Evolutionary conservation across 2,113 vertebrate species (phyloP).

Genomic region (Chloebia gouldiae): DNA sequence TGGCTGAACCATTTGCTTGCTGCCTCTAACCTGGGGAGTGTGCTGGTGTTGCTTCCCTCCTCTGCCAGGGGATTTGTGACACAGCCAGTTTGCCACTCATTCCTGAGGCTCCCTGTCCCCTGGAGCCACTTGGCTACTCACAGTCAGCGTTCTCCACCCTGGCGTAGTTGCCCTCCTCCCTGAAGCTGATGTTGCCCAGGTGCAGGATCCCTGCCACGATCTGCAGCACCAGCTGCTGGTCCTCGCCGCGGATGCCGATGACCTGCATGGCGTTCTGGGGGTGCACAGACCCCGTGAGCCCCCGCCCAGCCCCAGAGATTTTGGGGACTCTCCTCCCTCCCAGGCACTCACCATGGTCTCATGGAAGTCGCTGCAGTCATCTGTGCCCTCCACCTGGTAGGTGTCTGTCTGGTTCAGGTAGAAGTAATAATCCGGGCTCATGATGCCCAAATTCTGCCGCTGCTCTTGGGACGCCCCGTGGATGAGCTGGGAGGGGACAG

Average conservation of each 20-base stretch:
- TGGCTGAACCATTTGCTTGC: not conserved
- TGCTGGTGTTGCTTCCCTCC: not conserved
- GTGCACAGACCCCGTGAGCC: not conserved
- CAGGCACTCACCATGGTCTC: slow-evolving; percentile 84
- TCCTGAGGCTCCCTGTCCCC: not conserved
- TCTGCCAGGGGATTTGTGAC: not conserved
- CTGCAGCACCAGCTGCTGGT: slow-evolving; percentile 87
- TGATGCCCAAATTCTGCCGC: slow-evolving; percentile 87
- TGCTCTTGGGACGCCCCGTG: slow-evolving; percentile 87
- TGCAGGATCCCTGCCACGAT: slow-evolving; percentile 92
- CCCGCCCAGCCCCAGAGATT: rapidly evolving
- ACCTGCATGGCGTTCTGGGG: slow-evolving; percentile 92
- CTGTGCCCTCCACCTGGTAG: slow-evolving; percentile 92
- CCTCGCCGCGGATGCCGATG: slow-evolving; percentile 81
- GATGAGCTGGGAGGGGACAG: slow-evolving; percentile 75
- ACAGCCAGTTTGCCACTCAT: rapidly evolving
- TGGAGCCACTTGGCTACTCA: slow-evolving; percentile 68
- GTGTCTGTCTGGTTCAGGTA: slow-evolving; percentile 96
- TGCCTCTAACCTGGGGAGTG: not conserved
- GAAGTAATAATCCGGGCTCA: slow-evolving; percentile 91
- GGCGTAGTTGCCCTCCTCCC: slow-evolving; percentile 92
- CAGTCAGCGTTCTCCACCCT: slow-evolving; percentile 87
- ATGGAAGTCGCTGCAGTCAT: slow-evolving; percentile 86
- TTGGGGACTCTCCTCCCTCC: not conserved
- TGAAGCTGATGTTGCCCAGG: slow-evolving; percentile 91